Evolutionary conservation across 2,888 invertebrate species (phyloP).

Genomic region (Elysia crispata): DNA sequence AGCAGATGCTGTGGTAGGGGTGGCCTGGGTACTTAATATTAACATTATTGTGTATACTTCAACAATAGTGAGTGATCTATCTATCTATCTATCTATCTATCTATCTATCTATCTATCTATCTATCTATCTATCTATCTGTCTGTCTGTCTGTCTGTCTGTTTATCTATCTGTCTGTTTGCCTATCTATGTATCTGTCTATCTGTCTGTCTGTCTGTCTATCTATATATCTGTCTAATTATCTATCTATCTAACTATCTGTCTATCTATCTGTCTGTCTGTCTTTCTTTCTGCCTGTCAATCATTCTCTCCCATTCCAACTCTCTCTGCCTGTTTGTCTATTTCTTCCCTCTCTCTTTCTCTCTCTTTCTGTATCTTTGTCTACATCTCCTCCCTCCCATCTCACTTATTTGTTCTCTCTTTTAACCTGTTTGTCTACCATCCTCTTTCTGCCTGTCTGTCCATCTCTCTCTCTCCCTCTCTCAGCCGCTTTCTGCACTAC

Average conservation of each 20-base stretch:
- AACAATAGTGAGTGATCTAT: too few relatives aligned
- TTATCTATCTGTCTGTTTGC: background rate
- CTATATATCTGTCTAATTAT: background rate
- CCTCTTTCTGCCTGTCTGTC: slow-evolving; percentile 3
- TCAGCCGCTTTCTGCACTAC: slow-evolving; percentile 13
- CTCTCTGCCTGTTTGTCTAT: background rate
- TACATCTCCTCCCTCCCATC: background rate
- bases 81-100: background rate
- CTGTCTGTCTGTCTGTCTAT: background rate
- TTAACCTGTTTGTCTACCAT: background rate
- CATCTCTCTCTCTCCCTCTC: slow-evolving; percentile 24
- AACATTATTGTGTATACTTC: too few relatives aligned
- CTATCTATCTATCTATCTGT: background rate
- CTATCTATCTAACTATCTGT: background rate
- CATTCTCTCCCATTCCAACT: too few relatives aligned
- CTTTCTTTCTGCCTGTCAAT: background rate
- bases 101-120: background rate
- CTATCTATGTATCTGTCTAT: background rate
- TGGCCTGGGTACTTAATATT: too few relatives aligned
- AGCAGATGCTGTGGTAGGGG: too few relatives aligned
- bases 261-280: background rate
- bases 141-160: background rate
- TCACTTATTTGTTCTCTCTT: background rate
- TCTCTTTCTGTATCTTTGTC: background rate
- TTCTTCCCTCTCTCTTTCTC: background rate